A percentile compares a stretch with the other conserved stretches of the same genome.
phyloP scores from a whole-genome alignment of 2,113 vertebrate species.

The Pao palembangensis region DNA sequence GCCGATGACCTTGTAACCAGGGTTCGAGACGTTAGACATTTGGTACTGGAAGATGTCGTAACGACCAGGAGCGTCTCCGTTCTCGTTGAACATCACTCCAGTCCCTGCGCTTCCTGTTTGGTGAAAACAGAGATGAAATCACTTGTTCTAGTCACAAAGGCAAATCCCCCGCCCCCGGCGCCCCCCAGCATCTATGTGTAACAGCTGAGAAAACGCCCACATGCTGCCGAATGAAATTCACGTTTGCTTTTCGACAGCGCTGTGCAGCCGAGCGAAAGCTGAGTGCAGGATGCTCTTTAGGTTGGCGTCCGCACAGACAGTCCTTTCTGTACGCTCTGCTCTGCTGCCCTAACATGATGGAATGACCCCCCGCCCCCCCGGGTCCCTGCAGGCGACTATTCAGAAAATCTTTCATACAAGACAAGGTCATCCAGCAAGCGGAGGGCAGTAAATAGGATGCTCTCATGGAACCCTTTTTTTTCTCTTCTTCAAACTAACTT shows the following conservation, averaged over 20 bases:
- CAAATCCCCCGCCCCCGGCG: neutral
- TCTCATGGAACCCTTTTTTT: conserved; percentile 52
- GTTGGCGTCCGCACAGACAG: conserved; percentile 34
- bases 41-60: conserved; percentile 96
- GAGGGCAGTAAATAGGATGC: conserved; percentile 60
- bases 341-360: conserved; percentile 60
- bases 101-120: conserved; percentile 73
- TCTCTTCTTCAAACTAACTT: conserved; percentile 36
- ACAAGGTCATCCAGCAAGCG: conserved; percentile 50
- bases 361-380: conserved; percentile 59
- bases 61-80: conserved; percentile 85
- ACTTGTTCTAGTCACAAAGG: neutral
- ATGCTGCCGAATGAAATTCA: conserved; percentile 35
- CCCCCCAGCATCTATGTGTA: neutral
- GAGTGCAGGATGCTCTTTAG: conserved; percentile 64
- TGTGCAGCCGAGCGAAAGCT: conserved; percentile 58
- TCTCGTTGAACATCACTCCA: conserved; percentile 87
- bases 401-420: conserved; percentile 53
- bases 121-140: conserved; percentile 24
- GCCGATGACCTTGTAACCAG: conserved; percentile 81
- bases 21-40: conserved; percentile 75
- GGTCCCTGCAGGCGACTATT: conserved; percentile 66
- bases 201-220: conserved; percentile 31
- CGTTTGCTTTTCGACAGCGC: conserved; percentile 39
- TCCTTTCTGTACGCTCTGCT: conserved; percentile 63